Conservation (phyloP, 2,113 vertebrate species). For the Microtus oregoni region DNA sequence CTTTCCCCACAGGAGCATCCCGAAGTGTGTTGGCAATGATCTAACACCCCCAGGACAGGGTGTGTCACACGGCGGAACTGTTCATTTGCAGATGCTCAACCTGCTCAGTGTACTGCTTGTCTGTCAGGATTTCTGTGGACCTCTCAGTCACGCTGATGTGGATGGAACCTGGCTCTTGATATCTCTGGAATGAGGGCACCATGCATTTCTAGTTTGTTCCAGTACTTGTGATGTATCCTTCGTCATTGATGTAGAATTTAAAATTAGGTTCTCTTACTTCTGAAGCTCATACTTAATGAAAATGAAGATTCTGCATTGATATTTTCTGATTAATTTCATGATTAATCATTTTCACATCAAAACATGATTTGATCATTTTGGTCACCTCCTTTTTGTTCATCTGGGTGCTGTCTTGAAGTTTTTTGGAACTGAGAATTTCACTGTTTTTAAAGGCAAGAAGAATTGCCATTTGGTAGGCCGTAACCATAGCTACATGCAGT, state of each 20-base stretch:
- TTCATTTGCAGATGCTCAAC: conserved; percentile 96
- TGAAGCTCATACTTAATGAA: conserved; percentile 99
- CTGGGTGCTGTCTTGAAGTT: conserved; percentile 97
- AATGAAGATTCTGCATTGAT: conserved; percentile 96
- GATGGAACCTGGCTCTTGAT: conserved; percentile 98
- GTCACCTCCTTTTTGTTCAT: conserved; percentile 99
- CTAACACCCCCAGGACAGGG: not conserved
- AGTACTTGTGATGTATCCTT: conserved; percentile 99
- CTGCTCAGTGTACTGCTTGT: conserved; percentile 99
- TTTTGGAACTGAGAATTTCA: conserved; percentile 95
- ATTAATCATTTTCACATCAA: conserved; percentile 99
- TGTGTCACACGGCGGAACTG: conserved; percentile 96
- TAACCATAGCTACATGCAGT: conserved; percentile 99
- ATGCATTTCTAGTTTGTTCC: conserved; percentile 98
- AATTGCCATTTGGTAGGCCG: conserved; percentile 99
- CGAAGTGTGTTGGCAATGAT: conserved; percentile 88
- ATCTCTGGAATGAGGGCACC: conserved; percentile 99
- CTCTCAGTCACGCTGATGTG: conserved; percentile 99
- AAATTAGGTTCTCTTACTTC: conserved; percentile 99
- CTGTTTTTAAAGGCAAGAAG: conserved; percentile 98
- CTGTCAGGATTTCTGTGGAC: conserved; percentile 99
- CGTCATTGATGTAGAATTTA: conserved; percentile 99
- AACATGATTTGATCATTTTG: conserved; percentile 98
- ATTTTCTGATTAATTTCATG: conserved; percentile 96
- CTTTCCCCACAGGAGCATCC: conserved; percentile 90